These are phyloP conservation scores for Trachythela sp. DNA, from an alignment of 64 coral and sea anemone species.

Conservation along the genomic window DNA sequence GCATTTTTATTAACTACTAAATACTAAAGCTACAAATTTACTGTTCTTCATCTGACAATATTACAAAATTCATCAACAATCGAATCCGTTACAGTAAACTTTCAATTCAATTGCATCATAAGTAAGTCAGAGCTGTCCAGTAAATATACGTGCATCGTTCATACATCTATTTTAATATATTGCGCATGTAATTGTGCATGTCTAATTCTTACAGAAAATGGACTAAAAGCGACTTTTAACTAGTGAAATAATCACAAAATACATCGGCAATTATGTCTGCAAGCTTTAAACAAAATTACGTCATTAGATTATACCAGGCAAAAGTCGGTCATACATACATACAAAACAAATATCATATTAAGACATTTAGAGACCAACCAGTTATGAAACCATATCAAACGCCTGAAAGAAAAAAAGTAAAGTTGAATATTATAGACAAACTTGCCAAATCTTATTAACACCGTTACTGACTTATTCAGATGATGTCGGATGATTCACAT, in stretches of 20 bases:
- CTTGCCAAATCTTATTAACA: too few relatives aligned
- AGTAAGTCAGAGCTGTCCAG: neutral
- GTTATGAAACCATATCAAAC: too few relatives aligned
- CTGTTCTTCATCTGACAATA: neutral
- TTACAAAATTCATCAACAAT: neutral
- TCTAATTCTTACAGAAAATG: neutral
- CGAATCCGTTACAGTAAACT: neutral
- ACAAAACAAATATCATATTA: neutral
- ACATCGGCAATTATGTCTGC: neutral
- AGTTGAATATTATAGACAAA: too few relatives aligned
- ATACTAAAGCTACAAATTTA: neutral
- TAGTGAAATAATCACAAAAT: neutral
- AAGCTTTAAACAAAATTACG: neutral
- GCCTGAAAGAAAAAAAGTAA: too few relatives aligned
- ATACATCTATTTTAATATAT: neutral
- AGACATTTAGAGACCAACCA: neutral
- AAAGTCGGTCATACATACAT: too few relatives aligned
- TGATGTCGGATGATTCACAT: too few relatives aligned
- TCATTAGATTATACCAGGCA: neutral
- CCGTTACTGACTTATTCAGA: too few relatives aligned
- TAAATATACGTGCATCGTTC: neutral
- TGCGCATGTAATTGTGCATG: neutral
- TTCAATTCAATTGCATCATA: neutral
- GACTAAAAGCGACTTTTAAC: neutral
- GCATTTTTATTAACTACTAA: too few relatives aligned